Evolutionary conservation across 1,140 invertebrate species (phyloP), one percentile per base, ranked within the genome.

Genomic region (Stegodyphus dumicola): DNA sequence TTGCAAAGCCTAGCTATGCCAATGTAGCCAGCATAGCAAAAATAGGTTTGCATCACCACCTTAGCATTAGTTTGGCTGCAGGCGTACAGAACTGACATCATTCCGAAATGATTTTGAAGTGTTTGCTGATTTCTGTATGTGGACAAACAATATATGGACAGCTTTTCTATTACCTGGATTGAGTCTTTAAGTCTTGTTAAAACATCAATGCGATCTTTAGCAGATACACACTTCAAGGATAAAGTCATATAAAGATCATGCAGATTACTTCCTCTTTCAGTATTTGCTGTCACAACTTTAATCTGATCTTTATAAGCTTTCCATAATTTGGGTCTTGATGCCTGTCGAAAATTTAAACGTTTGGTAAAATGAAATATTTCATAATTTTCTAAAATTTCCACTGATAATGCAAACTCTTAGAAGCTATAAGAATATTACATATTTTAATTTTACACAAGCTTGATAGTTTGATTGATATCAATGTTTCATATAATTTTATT

Each of bases 241-340:
- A 86, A 73, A 74, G 76, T 78, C 56, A 48, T 18, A 54, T 86
- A 74, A 11, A 86, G 56, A 6, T 86, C 70, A 48, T 86, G 56
- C 11, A 86, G 53, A 53, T 56, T 53, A 48, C n/a, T 71, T 66
- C 73, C 75, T 67, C 17, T 73, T 49, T 70, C 15, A 48, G 84
- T 86, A 6, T n/a, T 74, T n/a, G 15, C 49, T 66, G 76, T 86
- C n/a, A 77, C 69, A n/a, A 86, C 84, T 73, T 53, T 7, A 33
- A 71, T 48, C 53, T 18, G 33, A 11, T 17, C 9, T 5, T 54
- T 56, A 18, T 71, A 17, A n/a, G 69, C 17, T 79, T 54, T 86
- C 84, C 84, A 86, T 52, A 86, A 48, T 74, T 86, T 86, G 5
- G 84, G 70, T 48, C 73, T 51, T 54, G 76, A 53, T 56, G 77